Conservation (phyloP, 2,888 invertebrate genomes). For the Parnassius glacialis region DNA sequence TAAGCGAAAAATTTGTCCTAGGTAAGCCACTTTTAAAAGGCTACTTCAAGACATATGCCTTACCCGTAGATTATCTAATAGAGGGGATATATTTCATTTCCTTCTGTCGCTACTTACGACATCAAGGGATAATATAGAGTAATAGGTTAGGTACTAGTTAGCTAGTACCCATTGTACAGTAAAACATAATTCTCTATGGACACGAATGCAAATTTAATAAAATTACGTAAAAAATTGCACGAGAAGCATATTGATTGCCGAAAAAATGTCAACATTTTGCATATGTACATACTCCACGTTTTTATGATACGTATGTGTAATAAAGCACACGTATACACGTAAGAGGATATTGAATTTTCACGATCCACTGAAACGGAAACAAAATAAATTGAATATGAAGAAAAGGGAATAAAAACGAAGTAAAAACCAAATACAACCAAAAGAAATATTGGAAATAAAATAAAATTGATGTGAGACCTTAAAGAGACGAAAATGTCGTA, state of each 20-base stretch:
- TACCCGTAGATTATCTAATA: no score
- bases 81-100: no score
- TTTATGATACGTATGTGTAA: conserved; percentile 20
- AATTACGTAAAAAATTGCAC: no score
- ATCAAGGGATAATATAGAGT: no score
- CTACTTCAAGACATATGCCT: no score
- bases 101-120: no score
- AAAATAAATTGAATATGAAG: conserved; percentile 27
- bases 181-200: no score
- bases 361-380: conserved; percentile 26
- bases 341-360: conserved; percentile 27
- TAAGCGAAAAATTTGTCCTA: no score
- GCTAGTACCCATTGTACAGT: no score
- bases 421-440: conserved; percentile 22
- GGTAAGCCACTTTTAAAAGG: no score
- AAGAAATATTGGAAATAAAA: conserved; percentile 23
- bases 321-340: conserved; percentile 21
- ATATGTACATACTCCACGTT: conserved; percentile 5
- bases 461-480: conserved; percentile 18
- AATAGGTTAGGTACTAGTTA: no score
- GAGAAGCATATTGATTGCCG: not conserved
- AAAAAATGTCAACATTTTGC: conserved; percentile 5
- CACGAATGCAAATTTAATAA: no score
- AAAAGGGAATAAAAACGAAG: conserved; percentile 25
- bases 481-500: conserved; percentile 17